Evolutionary conservation across 2,113 vertebrate genomes (phyloP).

Genomic region (Pelodiscus sinensis): DNA sequence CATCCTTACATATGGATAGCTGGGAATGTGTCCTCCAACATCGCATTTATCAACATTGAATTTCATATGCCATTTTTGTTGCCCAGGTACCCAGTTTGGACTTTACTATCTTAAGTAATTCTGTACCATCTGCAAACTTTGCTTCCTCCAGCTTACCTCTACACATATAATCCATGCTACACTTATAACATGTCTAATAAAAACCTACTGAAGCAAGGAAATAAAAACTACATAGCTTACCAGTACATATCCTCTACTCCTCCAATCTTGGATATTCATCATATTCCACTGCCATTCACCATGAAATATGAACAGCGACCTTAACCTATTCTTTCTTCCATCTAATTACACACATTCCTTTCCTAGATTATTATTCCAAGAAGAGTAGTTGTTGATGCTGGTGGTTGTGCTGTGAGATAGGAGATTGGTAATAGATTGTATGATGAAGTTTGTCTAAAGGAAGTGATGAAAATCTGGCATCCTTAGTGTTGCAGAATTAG

Average conservation of each 20-base stretch:
- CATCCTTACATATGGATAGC: not conserved
- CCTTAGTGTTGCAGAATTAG: too few relatives aligned
- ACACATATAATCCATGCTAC: not conserved
- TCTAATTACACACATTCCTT: too few relatives aligned
- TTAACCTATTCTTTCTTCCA: not conserved
- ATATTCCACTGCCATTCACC: not conserved
- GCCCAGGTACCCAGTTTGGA: not conserved
- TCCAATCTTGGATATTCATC: not conserved
- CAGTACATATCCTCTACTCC: not conserved
- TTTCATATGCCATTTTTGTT: not conserved
- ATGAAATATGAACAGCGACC: not conserved
- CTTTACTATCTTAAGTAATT: not conserved
- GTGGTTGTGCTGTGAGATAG: too few relatives aligned
- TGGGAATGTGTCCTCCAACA: not conserved
- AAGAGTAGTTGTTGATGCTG: too few relatives aligned
- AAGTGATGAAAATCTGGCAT: too few relatives aligned
- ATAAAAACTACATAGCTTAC: not conserved
- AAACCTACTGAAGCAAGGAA: not conserved
- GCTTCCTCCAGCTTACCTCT: not conserved
- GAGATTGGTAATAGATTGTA: too few relatives aligned
- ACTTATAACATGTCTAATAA: not conserved
- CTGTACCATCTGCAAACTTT: not conserved
- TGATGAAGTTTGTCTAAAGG: too few relatives aligned
- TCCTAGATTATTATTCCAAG: too few relatives aligned
- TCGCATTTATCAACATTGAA: not conserved